phyloP scores from a whole-genome alignment of 2,888 invertebrate genomes.

The Pandemis heparana region DNA sequence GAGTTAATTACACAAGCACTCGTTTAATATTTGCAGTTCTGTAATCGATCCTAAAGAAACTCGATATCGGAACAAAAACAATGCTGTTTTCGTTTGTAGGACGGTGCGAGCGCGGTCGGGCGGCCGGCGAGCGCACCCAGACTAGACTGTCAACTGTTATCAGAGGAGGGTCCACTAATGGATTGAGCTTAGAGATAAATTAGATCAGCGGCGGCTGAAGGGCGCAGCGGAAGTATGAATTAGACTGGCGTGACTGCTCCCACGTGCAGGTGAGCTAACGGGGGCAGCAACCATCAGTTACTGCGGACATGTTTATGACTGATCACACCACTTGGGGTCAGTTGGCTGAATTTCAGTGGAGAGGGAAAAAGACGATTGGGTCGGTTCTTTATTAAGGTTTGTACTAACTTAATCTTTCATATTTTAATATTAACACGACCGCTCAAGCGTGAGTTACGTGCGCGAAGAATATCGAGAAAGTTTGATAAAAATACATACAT shows the following conservation, averaged over 20 bases:
- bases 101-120: conserved; percentile 49
- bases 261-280: conserved; percentile 49
- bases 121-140: conserved; percentile 61
- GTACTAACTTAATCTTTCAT: not conserved
- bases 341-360: not conserved
- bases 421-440: not conserved
- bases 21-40: conserved; percentile 34
- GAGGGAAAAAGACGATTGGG: not conserved
- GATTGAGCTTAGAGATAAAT: conserved; percentile 78
- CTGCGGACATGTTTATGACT: conserved; percentile 22
- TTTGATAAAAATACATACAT: no score
- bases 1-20: conserved; percentile 30
- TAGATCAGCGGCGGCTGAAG: conserved; percentile 74
- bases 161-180: conserved; percentile 77
- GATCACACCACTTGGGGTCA: not conserved
- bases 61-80: conserved; percentile 41
- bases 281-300: conserved; percentile 17
- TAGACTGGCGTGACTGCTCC: conserved; percentile 55
- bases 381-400: not conserved
- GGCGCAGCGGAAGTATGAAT: conserved; percentile 76
- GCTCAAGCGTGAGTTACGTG: not conserved
- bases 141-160: conserved; percentile 69
- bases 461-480: not conserved
- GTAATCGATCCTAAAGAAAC: conserved; percentile 34
- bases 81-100: conserved; percentile 53